A percentile compares a stretch with the other conserved stretches of the same genome.
Evolutionary conservation across 2,797 vertebrate species (phyloP).

Genomic region (Lacerta bilineata): DNA sequence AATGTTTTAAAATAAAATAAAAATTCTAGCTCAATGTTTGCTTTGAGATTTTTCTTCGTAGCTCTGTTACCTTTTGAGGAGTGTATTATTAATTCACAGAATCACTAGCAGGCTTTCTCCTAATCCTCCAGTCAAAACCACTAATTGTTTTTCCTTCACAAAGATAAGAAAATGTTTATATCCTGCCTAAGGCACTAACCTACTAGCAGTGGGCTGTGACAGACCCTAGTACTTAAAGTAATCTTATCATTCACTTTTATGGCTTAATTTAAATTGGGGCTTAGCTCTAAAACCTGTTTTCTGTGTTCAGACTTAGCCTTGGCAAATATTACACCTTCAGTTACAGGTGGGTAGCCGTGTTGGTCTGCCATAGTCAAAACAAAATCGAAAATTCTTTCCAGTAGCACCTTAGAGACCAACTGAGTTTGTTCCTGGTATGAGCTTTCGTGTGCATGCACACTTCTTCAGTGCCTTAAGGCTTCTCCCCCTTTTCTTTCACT

Average conservation of each 20-base stretch:
- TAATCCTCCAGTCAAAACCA: background rate
- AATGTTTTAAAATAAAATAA: slow-evolving; percentile 84
- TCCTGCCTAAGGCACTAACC: background rate
- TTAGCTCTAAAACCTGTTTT: background rate
- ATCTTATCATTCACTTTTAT: background rate
- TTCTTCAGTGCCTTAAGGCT: no score
- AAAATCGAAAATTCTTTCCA: no score
- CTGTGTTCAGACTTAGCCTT: background rate
- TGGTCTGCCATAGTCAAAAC: no score
- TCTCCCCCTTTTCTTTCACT: no score
- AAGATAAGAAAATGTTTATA: no score
- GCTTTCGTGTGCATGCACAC: no score
- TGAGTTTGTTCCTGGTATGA: no score
- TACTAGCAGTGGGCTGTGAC: background rate
- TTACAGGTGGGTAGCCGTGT: no score
- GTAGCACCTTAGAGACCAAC: no score
- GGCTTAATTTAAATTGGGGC: background rate
- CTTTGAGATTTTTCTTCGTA: slow-evolving; percentile 39
- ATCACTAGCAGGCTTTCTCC: slow-evolving; percentile 18
- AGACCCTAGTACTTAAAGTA: background rate
- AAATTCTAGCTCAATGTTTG: slow-evolving; percentile 77
- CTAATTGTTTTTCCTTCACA: no score
- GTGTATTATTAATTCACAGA: slow-evolving; percentile 28
- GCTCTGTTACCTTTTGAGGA: background rate
- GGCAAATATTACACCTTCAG: background rate